Evolutionary conservation across 2,113 vertebrate species (phyloP), one percentile per base, ranked within the genome.

Genomic region (Diglossa brunneiventris): DNA sequence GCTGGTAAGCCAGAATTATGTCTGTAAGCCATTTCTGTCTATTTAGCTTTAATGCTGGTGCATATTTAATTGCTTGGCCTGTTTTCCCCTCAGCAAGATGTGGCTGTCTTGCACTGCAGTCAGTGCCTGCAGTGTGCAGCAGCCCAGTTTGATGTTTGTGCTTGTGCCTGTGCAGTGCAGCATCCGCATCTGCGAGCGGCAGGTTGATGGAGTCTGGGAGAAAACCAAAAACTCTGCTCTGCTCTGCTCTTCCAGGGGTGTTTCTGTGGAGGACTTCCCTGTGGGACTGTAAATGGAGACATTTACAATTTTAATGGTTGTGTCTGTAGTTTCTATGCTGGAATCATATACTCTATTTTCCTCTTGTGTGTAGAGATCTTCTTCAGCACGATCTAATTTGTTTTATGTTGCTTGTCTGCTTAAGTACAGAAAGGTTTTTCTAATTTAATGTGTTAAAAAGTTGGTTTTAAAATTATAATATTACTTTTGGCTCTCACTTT

Each of bases 61-160:
- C 89, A 94, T 97, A 95, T 95, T 97, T 97, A 97, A 97, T 97
- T 89, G 83, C 94, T 82, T 94, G 92, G 89, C 92, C 94, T 96
- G 92, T 87, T 92, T 96, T 96, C 70, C 87, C 94, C 74, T 22
- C 89, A 96, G 91, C 91, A 91, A 95, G 91, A 75, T 82, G 89
- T 92, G 88, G 85, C 90, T 93, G 88, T 63, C 72, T 96, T 81
- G 72, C 88, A 77, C 86, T 74, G 83, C 72, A 96, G 72, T 91
- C 73, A 94, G 89, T 0, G 47, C 91, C 87, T 72, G 50, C 27
- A 89, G 62, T 49, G 83, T 94, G 91, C 92, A 75, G 91, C 92
- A 77, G 64, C 94, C 31, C 69, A 37, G 52, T 93, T 87, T 87
- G 94, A 63, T 88, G 86, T 50, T 90, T 80, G 76, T 50, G 2